phyloP scores from a whole-genome alignment of 2,113 vertebrate species.

The Pipra filicauda region DNA sequence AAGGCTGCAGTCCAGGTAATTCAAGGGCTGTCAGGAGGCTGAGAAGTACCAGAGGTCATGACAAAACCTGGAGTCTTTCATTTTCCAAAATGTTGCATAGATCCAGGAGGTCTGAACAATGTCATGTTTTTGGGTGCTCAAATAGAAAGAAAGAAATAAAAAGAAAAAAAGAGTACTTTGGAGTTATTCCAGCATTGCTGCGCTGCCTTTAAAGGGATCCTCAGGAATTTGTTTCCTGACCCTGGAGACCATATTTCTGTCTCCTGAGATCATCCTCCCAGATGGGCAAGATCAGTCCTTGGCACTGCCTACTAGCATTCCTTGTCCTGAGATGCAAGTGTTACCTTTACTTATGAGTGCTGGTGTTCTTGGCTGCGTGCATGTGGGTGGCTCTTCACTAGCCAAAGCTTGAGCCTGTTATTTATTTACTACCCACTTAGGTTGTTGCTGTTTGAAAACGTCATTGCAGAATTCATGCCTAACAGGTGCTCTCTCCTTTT shows the following conservation, averaged over 20 bases:
- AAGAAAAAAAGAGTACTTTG: not conserved
- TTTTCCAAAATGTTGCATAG: not conserved
- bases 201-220: not conserved
- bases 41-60: slow-evolving; percentile 22
- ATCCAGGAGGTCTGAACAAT: not conserved
- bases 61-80: not conserved
- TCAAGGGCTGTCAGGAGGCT: not conserved
- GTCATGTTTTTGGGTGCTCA: not conserved
- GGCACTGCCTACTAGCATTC: not conserved
- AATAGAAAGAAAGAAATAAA: not conserved
- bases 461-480: not conserved
- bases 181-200: not conserved
- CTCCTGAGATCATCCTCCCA: not conserved
- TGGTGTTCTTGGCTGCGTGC: not conserved
- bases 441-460: not conserved
- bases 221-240: not conserved
- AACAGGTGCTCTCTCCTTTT: not conserved
- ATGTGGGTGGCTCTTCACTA: not conserved
- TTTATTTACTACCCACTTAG: not conserved
- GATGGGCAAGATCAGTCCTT: not conserved
- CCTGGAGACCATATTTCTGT: not conserved
- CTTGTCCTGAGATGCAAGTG: not conserved
- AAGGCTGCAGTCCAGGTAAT: slow-evolving; percentile 62
- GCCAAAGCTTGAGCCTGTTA: not conserved
- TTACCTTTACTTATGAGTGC: not conserved